Percentiles rank a stretch among this genome's conserved stretches.
These are phyloP conservation scores for Lepisosteus osseus DNA, from an alignment of 2,113 vertebrate species.

Conservation along the genomic window DNA sequence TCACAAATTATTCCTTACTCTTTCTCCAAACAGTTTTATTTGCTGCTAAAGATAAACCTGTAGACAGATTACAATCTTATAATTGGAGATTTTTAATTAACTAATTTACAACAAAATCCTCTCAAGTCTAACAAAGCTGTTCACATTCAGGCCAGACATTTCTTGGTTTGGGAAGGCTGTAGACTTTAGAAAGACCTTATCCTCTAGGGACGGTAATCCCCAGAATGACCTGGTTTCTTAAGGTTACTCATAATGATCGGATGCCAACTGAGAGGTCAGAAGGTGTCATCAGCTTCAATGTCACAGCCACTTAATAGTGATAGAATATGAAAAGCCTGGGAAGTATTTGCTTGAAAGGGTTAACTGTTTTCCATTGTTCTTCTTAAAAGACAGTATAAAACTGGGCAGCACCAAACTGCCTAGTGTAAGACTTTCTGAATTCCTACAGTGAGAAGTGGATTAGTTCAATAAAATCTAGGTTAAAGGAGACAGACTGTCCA, in stretches of 20 bases:
- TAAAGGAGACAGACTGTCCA: constrained; percentile 63
- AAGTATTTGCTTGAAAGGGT: neutral
- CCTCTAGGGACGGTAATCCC: constrained; percentile 50
- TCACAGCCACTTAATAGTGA: constrained; percentile 10
- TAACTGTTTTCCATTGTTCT: constrained; percentile 8
- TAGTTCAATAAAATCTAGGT: constrained; percentile 66
- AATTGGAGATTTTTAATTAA: constrained; percentile 80
- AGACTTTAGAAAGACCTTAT: constrained; percentile 38
- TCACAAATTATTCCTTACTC: constrained; percentile 25
- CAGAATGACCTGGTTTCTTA: constrained; percentile 55
- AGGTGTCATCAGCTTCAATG: constrained; percentile 18
- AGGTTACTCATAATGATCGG: constrained; percentile 47
- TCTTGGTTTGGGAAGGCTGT: neutral
- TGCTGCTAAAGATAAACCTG: constrained; percentile 57
- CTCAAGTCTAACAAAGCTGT: constrained; percentile 48
- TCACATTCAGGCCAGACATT: constrained; percentile 40
- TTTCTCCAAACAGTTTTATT: constrained; percentile 46
- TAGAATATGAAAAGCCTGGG: constrained; percentile 15
- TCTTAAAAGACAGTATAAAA: constrained; percentile 11
- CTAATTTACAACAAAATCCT: constrained; percentile 72
- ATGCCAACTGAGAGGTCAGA: constrained; percentile 34
- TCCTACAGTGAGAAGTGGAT: constrained; percentile 66
- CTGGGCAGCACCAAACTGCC: constrained; percentile 26
- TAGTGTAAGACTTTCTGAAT: constrained; percentile 44
- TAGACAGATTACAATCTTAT: constrained; percentile 67